phyloP scores from a whole-genome alignment of 1,140 invertebrate genomes.

The Drosophila insularis region DNA sequence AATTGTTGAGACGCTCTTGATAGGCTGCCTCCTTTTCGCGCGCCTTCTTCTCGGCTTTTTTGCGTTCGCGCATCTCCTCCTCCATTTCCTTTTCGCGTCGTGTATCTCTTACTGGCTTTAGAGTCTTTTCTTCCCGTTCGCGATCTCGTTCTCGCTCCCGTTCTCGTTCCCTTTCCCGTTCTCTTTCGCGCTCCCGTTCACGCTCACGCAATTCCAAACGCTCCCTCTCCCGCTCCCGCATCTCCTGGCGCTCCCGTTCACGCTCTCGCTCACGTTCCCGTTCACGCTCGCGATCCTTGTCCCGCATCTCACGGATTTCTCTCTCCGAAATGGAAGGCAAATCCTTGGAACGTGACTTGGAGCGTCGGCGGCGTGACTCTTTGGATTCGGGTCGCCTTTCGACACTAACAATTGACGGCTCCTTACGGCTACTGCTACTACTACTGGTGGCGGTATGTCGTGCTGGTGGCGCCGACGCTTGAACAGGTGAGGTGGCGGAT shows the following conservation, averaged over 20 bases:
- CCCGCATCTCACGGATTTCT: conserved; percentile 72
- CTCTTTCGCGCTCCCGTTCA: conserved; percentile 84
- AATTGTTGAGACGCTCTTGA: conserved; percentile 92
- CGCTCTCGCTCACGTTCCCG: conserved; percentile 74
- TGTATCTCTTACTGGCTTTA: conserved; percentile 85
- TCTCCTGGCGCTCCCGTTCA: conserved; percentile 84
- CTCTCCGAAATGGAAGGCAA: conserved; percentile 80
- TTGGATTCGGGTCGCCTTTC: conserved; percentile 68
- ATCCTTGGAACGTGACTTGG: conserved; percentile 83
- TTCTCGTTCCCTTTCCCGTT: conserved; percentile 80
- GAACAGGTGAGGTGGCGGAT: background rate
- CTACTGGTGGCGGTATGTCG: background rate
- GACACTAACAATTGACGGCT: conserved; percentile 25
- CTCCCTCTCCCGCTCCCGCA: conserved; percentile 78
- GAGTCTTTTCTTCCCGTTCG: conserved; percentile 83
- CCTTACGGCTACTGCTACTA: conserved; percentile 53
- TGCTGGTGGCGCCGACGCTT: background rate
- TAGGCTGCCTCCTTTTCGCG: conserved; percentile 97
- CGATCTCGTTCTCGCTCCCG: conserved; percentile 78
- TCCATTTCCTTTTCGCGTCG: conserved; percentile 93
- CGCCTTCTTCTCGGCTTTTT: conserved; percentile 94
- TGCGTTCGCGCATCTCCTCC: conserved; percentile 94
- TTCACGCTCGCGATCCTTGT: conserved; percentile 80
- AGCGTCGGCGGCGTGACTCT: conserved; percentile 61
- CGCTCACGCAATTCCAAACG: conserved; percentile 80